phyloP scores from a whole-genome alignment of 1,140 invertebrate genomes.

The Drosophila kohkoa region DNA sequence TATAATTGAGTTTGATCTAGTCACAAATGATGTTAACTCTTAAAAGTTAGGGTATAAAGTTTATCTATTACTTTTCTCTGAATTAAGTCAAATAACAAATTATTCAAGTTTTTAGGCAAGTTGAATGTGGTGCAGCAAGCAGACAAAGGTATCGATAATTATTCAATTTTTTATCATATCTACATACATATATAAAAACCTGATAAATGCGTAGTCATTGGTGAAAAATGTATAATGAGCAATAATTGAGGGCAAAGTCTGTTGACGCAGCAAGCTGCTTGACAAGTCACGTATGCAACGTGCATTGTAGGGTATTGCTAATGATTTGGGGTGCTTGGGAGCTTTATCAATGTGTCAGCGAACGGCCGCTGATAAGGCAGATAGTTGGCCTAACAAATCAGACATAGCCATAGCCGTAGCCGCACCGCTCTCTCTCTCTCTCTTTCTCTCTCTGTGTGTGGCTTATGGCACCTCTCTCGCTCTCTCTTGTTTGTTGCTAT shows the following conservation, averaged over 20 bases:
- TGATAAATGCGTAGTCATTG: neutral
- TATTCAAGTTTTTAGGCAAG: too few relatives aligned
- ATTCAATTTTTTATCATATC: neutral
- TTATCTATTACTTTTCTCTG: too few relatives aligned
- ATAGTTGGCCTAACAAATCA: slow-evolving; percentile 60
- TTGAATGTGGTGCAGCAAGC: too few relatives aligned
- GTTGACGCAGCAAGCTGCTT: neutral
- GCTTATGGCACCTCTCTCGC: neutral
- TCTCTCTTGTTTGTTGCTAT: slow-evolving; percentile 11
- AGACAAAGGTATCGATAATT: neutral
- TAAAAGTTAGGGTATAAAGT: too few relatives aligned
- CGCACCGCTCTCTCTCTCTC: neutral
- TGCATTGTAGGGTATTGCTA: slow-evolving; percentile 16
- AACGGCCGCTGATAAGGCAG: slow-evolving; percentile 73
- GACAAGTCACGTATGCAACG: neutral
- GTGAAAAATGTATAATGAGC: neutral
- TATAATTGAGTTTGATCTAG: too few relatives aligned
- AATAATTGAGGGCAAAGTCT: neutral
- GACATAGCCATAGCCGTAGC: slow-evolving; percentile 27
- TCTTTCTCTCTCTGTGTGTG: neutral
- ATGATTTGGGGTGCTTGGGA: slow-evolving; percentile 41
- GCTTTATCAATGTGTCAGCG: slow-evolving; percentile 75
- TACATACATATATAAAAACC: neutral
- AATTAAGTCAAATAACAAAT: too few relatives aligned
- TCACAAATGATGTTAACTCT: too few relatives aligned